phyloP scores from a whole-genome alignment of 2,888 invertebrate genomes.

The Calliphora vomitoria region DNA sequence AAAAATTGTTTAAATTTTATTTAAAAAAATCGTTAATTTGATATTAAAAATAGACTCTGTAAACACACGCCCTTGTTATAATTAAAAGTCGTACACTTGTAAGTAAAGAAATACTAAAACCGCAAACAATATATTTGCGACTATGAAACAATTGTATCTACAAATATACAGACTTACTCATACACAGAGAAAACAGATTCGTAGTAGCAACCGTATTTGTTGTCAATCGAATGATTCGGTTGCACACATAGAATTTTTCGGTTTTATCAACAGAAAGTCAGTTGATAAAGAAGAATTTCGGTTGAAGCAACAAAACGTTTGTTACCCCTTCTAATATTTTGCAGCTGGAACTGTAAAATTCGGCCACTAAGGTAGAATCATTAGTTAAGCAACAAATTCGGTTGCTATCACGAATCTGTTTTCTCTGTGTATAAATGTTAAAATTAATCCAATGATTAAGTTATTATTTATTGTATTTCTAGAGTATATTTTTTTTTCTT shows the following conservation, averaged over 20 bases:
- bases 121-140: conserved; percentile 15
- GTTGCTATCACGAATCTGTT: too few relatives aligned
- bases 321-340: too few relatives aligned
- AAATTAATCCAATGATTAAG: conserved; percentile 50
- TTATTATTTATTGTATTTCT: background rate
- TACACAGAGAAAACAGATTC: too few relatives aligned
- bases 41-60: background rate
- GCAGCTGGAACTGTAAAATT: too few relatives aligned
- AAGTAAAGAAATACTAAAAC: background rate
- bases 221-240: too few relatives aligned
- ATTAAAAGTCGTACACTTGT: background rate
- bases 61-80: background rate
- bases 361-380: too few relatives aligned
- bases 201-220: too few relatives aligned
- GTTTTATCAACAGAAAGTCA: too few relatives aligned
- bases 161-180: background rate
- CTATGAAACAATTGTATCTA: background rate
- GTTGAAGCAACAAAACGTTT: too few relatives aligned
- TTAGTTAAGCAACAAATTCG: too few relatives aligned
- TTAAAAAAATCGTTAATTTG: background rate
- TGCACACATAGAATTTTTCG: too few relatives aligned
- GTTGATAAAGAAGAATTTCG: too few relatives aligned
- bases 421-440: background rate
- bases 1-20: background rate
- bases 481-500: background rate